Evolutionary conservation across 2,797 vertebrate genomes (phyloP).

Genomic region (Dermochelys coriacea): DNA sequence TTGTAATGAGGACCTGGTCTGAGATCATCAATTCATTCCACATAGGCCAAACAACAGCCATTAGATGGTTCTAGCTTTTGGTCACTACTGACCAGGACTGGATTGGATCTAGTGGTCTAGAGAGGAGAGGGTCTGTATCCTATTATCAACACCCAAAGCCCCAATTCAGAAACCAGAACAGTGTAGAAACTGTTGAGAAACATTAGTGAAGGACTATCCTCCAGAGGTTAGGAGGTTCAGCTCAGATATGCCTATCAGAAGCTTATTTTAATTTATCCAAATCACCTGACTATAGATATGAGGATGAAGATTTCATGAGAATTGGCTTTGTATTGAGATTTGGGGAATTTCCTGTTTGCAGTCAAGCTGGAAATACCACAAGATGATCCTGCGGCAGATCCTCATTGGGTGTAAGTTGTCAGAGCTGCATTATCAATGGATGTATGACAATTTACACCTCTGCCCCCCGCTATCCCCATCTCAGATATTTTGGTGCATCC

Average conservation of each 20-base stretch:
- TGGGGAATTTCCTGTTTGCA: neutral
- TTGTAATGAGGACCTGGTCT: neutral
- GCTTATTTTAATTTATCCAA: neutral
- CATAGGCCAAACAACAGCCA: neutral
- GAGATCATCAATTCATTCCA: neutral
- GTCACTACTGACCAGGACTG: neutral
- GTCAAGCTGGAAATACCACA: neutral
- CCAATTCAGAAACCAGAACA: neutral
- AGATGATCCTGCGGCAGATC: neutral
- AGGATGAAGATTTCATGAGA: neutral
- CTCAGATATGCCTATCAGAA: neutral
- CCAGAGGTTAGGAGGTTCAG: neutral
- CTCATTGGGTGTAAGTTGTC: neutral
- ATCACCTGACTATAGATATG: neutral
- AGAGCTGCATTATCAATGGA: neutral
- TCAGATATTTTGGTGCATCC: neutral
- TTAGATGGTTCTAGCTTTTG: neutral
- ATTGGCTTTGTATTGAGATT: neutral
- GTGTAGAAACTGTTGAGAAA: neutral
- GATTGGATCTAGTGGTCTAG: neutral
- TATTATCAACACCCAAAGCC: neutral
- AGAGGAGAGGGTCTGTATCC: neutral
- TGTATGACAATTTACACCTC: neutral
- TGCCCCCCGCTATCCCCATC: too few species aligned
- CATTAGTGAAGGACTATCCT: neutral